A percentile compares a stretch with the other conserved stretches of the same genome.
Conservation (phyloP, 1,140 invertebrate species). For the Riptortus pedestris region DNA sequence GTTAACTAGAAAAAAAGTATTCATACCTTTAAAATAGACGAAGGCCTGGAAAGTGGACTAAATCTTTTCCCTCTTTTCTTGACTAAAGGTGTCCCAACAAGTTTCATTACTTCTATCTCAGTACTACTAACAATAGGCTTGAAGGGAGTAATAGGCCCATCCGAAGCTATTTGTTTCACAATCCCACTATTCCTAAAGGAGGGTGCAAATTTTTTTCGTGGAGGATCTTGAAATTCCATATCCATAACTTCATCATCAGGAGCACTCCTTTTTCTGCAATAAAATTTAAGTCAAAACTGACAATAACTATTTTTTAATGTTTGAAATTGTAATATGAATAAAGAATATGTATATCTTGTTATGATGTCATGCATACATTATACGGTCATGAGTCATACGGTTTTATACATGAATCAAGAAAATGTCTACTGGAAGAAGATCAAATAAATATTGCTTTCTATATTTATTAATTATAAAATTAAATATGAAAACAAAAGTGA, state of each 20-base stretch:
- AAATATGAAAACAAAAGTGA: too few relatives aligned
- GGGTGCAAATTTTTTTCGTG: background rate
- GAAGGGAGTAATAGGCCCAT: background rate
- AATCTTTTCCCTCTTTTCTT: background rate
- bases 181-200: background rate
- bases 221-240: background rate
- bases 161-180: background rate
- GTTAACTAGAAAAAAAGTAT: background rate
- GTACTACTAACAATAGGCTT: background rate
- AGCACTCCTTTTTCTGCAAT: constrained; percentile 1
- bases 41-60: constrained; percentile 2
- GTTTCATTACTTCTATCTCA: background rate
- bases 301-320: too few relatives aligned
- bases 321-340: too few relatives aligned
- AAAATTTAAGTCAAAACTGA: background rate
- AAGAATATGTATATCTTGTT: too few relatives aligned
- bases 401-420: too few relatives aligned
- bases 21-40: constrained; percentile 2
- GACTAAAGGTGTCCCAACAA: constrained; percentile 8
- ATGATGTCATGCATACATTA: too few relatives aligned
- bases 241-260: background rate
- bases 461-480: too few relatives aligned
- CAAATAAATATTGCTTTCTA: too few relatives aligned
- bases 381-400: too few relatives aligned
- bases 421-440: too few relatives aligned